These are phyloP conservation scores for Notamacropus eugenii DNA, from an alignment of 2,797 vertebrate genomes.

Conservation along the genomic window DNA sequence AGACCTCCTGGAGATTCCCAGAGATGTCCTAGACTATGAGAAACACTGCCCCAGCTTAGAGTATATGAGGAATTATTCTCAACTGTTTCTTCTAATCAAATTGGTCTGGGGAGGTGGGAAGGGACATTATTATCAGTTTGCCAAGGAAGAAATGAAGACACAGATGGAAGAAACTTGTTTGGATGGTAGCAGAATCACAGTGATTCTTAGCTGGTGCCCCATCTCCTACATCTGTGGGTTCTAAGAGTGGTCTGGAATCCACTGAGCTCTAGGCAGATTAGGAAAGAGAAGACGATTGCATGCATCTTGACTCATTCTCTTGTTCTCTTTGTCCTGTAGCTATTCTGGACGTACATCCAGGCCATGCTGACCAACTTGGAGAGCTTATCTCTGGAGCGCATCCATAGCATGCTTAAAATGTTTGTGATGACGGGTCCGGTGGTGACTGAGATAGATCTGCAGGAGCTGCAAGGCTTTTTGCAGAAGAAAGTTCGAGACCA, in stretches of 20 bases:
- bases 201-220: background rate
- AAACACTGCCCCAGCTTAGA: background rate
- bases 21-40: background rate
- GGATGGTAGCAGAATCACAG: background rate
- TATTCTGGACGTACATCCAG: constrained; percentile 99
- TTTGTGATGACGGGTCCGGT: constrained; percentile 96
- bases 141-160: background rate
- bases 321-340: constrained; percentile 80
- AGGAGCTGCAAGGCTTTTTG: constrained; percentile 96
- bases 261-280: background rate
- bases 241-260: background rate
- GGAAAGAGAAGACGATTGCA: background rate
- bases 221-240: background rate
- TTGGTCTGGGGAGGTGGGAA: background rate
- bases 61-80: background rate
- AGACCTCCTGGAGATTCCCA: background rate
- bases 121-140: background rate
- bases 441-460: constrained; percentile 94
- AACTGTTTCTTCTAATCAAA: background rate
- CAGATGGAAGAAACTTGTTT: background rate
- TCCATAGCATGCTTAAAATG: constrained; percentile 98
- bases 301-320: background rate
- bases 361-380: constrained; percentile 99
- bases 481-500: constrained; percentile 97
- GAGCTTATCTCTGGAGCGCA: constrained; percentile 96